Conservation (phyloP, 2,797 vertebrate genomes). For the Premnoplex brunnescens region DNA sequence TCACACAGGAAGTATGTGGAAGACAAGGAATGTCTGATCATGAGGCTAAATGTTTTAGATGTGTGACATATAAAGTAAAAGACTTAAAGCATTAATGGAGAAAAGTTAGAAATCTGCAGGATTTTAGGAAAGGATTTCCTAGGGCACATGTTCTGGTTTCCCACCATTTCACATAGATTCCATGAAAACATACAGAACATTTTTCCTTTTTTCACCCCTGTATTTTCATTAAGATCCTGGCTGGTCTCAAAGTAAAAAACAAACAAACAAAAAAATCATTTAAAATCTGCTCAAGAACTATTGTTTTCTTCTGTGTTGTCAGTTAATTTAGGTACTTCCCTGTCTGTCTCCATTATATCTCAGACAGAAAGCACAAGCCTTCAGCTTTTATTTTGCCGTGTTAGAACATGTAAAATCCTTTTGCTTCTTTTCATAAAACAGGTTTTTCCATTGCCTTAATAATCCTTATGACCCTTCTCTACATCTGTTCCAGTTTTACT, state of each 20-base stretch:
- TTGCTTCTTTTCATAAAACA: conserved; percentile 1
- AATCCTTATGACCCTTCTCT: neutral
- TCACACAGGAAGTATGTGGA: neutral
- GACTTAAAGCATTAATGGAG: neutral
- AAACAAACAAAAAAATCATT: neutral
- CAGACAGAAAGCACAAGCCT: neutral
- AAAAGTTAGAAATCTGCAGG: neutral
- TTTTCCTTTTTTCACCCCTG: too few relatives aligned
- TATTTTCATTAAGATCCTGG: neutral
- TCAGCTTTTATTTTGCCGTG: neutral
- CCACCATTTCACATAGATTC: neutral
- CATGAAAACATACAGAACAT: neutral
- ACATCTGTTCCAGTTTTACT: conserved; percentile 58
- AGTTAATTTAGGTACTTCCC: neutral
- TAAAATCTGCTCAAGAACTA: neutral
- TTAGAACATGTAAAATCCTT: conserved; percentile 19
- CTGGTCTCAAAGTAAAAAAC: neutral
- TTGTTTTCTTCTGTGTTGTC: neutral
- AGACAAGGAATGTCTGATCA: neutral
- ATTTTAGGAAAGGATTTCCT: neutral
- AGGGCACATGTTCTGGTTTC: neutral
- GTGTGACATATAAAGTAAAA: neutral
- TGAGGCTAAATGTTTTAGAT: conserved; percentile 7
- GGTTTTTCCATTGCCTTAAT: neutral
- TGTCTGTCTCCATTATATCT: neutral